Base-by-base conservation (phyloP, 1,140 invertebrate genomes). In the Colletes gigas region DNA sequence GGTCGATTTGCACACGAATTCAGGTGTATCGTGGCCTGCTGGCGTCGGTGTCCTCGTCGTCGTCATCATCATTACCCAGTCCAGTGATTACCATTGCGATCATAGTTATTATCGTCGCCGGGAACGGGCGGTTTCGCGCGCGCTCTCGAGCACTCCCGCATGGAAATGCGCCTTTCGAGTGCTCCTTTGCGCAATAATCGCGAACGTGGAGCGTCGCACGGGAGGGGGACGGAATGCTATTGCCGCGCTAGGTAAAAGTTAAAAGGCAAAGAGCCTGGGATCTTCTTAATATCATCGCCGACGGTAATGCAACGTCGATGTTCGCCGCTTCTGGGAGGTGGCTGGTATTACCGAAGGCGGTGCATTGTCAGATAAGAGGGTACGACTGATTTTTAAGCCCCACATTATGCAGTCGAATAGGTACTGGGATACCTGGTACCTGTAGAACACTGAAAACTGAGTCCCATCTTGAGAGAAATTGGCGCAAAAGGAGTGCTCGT, bases 1-100 rank as follows among this genome's bases (percentile, higher is more conserved):
- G 90, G 90, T 90, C 90, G 90, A 89, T 89, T 91, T 87, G 84
- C 86, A 83, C 86, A 89, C 88, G 82, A 90, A 89, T 90, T 91
- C 89, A 87, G 86, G 52, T 21, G 19, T 4, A 50, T 9, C 21
- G 41, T n/a, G 8, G 54, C 1, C 47, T 17, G 21, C 47, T 17
- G 21, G 19, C 62, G 52, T 21, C 55, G 50, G n/a, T 41, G 72
- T 21, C 67, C 30, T 80, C 19, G 39, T 57, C 77, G n/a, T 82
- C 67, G 4, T 82, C 73, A 21, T 60, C 76, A 19, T 59, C 70
- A 21, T 68, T 44, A 69, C 74, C 47, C 30, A 30, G 55, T 70
- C 59, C 74, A 47, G 60, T 71, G 57, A 44, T 54, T 47, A 30
- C 15, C 44, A 77, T 76, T 62, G 47, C 59, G 60, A 72, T 50